phyloP scores from a whole-genome alignment of 2,113 vertebrate genomes.

The Syngnathoides biaculeatus region DNA sequence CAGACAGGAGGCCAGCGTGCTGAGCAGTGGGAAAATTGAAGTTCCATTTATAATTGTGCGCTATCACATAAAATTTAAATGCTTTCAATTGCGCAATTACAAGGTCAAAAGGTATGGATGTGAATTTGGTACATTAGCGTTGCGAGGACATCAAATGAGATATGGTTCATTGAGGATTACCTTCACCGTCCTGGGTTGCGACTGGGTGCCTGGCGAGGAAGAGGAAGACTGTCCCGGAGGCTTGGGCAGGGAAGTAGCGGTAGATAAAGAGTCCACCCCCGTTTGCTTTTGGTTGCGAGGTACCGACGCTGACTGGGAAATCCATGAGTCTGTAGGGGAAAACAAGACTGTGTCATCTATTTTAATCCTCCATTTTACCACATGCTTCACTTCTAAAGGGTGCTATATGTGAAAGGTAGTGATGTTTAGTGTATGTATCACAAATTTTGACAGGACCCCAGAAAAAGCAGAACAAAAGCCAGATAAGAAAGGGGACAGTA shows the following conservation, averaged over 20 bases:
- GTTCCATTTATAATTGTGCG: too few species aligned
- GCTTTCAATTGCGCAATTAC: too few species aligned
- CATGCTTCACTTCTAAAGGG: neutral
- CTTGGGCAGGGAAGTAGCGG: conserved; percentile 89
- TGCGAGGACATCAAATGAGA: neutral
- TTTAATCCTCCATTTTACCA: neutral
- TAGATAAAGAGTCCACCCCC: conserved; percentile 87
- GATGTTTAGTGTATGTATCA: neutral
- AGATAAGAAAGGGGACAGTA: too few species aligned
- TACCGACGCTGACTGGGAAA: conserved; percentile 95
- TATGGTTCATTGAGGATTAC: conserved; percentile 23
- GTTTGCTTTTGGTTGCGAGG: conserved; percentile 95
- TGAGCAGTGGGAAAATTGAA: too few species aligned
- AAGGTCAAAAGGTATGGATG: too few species aligned
- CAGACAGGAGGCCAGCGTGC: too few species aligned
- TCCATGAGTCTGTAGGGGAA: conserved; percentile 86
- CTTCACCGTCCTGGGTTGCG: conserved; percentile 87
- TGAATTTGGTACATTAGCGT: too few species aligned
- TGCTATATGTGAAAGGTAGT: neutral
- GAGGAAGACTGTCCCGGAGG: conserved; percentile 82
- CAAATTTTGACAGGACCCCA: too few species aligned
- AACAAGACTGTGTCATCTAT: neutral
- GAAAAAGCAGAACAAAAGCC: neutral
- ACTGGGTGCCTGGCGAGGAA: conserved; percentile 82
- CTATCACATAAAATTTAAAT: too few species aligned